phyloP scores from a whole-genome alignment of 2,113 vertebrate genomes.

The Equus przewalskii region DNA sequence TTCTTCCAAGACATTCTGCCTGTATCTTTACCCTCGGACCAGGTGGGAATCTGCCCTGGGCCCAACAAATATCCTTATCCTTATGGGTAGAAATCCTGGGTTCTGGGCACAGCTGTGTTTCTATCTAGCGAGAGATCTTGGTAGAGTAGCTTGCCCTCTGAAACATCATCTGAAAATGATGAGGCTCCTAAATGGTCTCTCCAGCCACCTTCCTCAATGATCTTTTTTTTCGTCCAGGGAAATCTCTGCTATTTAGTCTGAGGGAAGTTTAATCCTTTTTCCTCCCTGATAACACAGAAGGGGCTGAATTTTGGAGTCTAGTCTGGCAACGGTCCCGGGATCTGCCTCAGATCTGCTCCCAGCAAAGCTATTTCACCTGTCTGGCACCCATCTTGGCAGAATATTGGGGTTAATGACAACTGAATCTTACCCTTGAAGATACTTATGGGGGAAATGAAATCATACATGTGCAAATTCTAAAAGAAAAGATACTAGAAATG shows the following conservation, averaged over 20 bases:
- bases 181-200: neutral
- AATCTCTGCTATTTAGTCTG: neutral
- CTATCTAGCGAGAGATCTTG: neutral
- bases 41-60: neutral
- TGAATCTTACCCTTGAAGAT: neutral
- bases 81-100: neutral
- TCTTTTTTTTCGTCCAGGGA: neutral
- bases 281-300: neutral
- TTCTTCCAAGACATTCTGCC: neutral
- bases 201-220: neutral
- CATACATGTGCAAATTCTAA: slow-evolving; percentile 28
- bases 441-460: neutral
- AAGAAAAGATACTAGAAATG: neutral
- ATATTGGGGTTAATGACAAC: slow-evolving; percentile 29
- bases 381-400: neutral
- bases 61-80: neutral
- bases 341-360: neutral
- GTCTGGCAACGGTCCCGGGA: neutral
- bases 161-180: slow-evolving; percentile 40
- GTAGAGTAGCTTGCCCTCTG: neutral
- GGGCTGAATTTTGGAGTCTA: neutral
- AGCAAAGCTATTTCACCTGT: neutral
- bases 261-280: neutral
- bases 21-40: neutral
- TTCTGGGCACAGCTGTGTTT: neutral